Evolutionary conservation across 2,888 invertebrate species (phyloP).

Genomic region (Luperina nickerlii): DNA sequence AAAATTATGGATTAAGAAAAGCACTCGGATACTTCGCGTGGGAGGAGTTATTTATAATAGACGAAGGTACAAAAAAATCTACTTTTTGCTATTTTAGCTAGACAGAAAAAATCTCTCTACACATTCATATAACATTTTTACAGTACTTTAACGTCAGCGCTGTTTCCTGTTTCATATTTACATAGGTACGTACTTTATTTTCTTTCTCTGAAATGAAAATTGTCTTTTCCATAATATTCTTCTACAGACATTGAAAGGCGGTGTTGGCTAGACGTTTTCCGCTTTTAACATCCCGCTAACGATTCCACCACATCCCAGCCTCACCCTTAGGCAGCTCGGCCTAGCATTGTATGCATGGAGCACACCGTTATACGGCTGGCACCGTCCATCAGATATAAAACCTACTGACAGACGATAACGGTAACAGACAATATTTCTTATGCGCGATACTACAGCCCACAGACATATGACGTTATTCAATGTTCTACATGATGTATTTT

Average conservation of each 20-base stretch:
- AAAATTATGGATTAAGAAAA: constrained; percentile 38
- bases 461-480: constrained; percentile 71
- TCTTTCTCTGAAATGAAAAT: constrained; percentile 6
- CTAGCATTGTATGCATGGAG: constrained; percentile 71
- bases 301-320: constrained; percentile 62
- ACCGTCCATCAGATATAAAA: constrained; percentile 84
- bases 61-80: constrained; percentile 13
- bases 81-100: constrained; percentile 22
- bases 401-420: constrained; percentile 86
- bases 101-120: constrained; percentile 8
- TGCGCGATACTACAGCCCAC: constrained; percentile 71
- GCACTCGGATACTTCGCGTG: constrained; percentile 22
- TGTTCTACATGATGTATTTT: constrained; percentile 71
- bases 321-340: constrained; percentile 68
- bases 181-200: background rate
- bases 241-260: background rate
- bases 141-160: constrained; percentile 21
- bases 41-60: constrained; percentile 20
- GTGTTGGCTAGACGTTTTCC: constrained; percentile 13
- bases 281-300: constrained; percentile 26
- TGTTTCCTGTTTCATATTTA: constrained; percentile 27
- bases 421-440: constrained; percentile 80
- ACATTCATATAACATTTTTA: constrained; percentile 27
- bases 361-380: constrained; percentile 81
- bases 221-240: background rate